Evolutionary conservation across 1,140 invertebrate genomes (phyloP).

Genomic region (Euura saliciscinereae): DNA sequence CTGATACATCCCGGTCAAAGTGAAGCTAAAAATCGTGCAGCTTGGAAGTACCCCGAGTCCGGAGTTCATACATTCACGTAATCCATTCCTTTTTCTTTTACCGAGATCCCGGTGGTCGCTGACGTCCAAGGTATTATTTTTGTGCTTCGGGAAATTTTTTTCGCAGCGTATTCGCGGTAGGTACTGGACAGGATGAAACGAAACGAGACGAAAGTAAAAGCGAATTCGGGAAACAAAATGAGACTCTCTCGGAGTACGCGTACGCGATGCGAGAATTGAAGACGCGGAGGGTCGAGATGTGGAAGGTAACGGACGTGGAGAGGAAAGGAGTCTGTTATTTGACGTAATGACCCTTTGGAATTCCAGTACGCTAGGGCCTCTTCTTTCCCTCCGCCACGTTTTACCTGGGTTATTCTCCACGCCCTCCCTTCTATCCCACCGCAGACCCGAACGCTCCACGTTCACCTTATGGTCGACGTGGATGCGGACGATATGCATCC

Average conservation of each 20-base stretch:
- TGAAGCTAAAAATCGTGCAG: too few relatives aligned
- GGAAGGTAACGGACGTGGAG: slow-evolving; percentile 3
- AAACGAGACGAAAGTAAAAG: neutral
- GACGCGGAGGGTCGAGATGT: neutral
- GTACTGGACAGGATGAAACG: neutral
- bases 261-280: neutral
- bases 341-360: slow-evolving; percentile 3
- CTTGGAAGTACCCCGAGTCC: too few relatives aligned
- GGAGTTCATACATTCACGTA: too few relatives aligned
- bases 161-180: too few relatives aligned
- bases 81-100: too few relatives aligned
- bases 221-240: neutral
- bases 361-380: neutral
- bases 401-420: slow-evolving; percentile 3
- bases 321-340: slow-evolving; percentile 5
- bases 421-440: neutral
- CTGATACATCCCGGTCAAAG: too few relatives aligned
- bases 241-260: neutral
- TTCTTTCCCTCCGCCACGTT: neutral
- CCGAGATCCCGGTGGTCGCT: too few relatives aligned
- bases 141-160: too few relatives aligned
- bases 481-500: neutral
- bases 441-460: neutral
- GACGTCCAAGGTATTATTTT: too few relatives aligned
- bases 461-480: neutral